Conservation (phyloP, 1,140 invertebrate genomes). For the Sweltsa coloradensis region DNA sequence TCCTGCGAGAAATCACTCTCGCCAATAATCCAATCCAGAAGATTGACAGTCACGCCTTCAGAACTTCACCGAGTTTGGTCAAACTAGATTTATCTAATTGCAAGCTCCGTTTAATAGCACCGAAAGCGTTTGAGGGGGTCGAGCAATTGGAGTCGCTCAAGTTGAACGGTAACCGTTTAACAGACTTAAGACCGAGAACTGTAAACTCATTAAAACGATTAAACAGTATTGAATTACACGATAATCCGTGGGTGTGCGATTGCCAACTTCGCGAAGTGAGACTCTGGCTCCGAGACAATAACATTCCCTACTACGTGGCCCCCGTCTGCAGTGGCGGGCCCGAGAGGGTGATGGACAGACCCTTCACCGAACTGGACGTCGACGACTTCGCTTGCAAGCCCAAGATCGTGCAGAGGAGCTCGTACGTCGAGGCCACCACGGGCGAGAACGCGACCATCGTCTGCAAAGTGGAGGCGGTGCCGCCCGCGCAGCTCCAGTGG, state of each 20-base stretch:
- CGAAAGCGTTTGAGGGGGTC: conserved; percentile 65
- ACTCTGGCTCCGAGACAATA: conserved; percentile 69
- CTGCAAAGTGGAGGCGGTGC: conserved; percentile 66
- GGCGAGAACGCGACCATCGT: conserved; percentile 75
- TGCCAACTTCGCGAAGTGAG: conserved; percentile 71
- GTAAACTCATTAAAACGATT: conserved; percentile 59
- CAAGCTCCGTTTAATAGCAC: conserved; percentile 58
- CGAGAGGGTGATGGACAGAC: conserved; percentile 46
- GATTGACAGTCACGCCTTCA: conserved; percentile 63
- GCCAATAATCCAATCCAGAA: conserved; percentile 69
- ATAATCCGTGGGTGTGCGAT: conserved; percentile 86
- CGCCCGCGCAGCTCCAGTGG: conserved; percentile 73
- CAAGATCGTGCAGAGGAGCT: conserved; percentile 58
- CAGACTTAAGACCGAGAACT: conserved; percentile 53
- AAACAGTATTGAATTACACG: conserved; percentile 73
- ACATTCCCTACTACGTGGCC: conserved; percentile 63
- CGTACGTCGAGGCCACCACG: conserved; percentile 60
- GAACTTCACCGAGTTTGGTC: conserved; percentile 57
- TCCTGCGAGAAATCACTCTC: conserved; percentile 65
- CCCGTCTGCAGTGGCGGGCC: conserved; percentile 61
- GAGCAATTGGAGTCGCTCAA: conserved; percentile 67
- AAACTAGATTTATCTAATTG: conserved; percentile 76
- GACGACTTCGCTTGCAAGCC: conserved; percentile 83
- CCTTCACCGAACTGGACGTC: conserved; percentile 59
- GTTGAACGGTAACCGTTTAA: conserved; percentile 66